Evolutionary conservation across 2,888 invertebrate species (phyloP).

Genomic region (Elmis aenea): DNA sequence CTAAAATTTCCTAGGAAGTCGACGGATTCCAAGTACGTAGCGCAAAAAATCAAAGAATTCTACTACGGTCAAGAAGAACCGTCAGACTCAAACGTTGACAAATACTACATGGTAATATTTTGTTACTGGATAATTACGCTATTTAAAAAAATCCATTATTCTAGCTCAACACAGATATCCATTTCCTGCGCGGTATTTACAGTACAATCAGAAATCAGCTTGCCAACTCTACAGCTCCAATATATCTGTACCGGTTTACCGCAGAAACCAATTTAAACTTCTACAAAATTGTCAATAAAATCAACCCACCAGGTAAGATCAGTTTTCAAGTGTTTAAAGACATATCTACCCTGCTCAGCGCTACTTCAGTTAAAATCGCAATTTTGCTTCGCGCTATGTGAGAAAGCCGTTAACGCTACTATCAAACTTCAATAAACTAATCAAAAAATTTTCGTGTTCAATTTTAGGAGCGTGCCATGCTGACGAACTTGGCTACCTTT

Average conservation of each 20-base stretch:
- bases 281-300: conserved; percentile 20
- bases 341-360: too few relatives aligned
- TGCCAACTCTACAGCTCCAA: conserved; percentile 16
- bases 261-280: conserved; percentile 23
- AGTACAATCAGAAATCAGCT: conserved; percentile 21
- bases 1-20: conserved; percentile 12
- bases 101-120: conserved; percentile 34
- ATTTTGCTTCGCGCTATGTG: too few relatives aligned
- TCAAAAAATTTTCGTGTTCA: too few relatives aligned
- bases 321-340: too few relatives aligned
- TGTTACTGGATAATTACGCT: neutral
- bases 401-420: too few relatives aligned
- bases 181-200: conserved; percentile 20
- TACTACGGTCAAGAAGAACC: conserved; percentile 47
- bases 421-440: too few relatives aligned
- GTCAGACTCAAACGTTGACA: conserved; percentile 39
- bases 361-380: too few relatives aligned
- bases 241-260: conserved; percentile 29
- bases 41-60: conserved; percentile 41
- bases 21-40: conserved; percentile 33
- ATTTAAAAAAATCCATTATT: conserved; percentile 15
- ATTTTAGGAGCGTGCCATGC: conserved; percentile 35
- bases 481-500: conserved; percentile 37
- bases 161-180: conserved; percentile 19
- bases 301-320: conserved; percentile 28